phyloP scores from a whole-genome alignment of 1,140 invertebrate species.

The Propsilocerus akamusi region DNA sequence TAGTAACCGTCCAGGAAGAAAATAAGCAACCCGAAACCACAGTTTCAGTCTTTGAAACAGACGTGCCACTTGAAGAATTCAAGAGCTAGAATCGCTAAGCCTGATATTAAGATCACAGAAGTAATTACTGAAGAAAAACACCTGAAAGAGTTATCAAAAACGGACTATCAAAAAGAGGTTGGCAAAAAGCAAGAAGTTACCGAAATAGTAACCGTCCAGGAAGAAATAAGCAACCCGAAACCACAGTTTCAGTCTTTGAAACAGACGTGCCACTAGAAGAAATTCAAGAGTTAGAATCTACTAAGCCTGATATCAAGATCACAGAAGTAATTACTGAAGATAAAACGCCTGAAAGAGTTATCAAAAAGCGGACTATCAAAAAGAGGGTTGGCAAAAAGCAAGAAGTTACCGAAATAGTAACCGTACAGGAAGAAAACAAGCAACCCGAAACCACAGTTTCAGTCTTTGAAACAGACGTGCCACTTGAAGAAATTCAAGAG shows the following conservation, averaged over 20 bases:
- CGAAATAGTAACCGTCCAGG: constrained; percentile 28
- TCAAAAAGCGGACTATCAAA: constrained; percentile 18
- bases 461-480: constrained; percentile 11
- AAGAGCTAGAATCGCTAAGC: constrained; percentile 12
- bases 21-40: constrained; percentile 13
- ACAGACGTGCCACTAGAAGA: constrained; percentile 9
- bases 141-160: constrained; percentile 16
- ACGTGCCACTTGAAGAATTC: constrained; percentile 10
- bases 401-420: constrained; percentile 19
- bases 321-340: constrained; percentile 14
- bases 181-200: constrained; percentile 25
- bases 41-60: constrained; percentile 10
- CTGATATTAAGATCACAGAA: constrained; percentile 17
- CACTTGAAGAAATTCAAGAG: constrained; percentile 9
- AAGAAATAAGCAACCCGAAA: constrained; percentile 24
- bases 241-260: constrained; percentile 14
- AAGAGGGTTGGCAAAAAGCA: constrained; percentile 18
- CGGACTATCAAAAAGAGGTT: constrained; percentile 21
- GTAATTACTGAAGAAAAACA: constrained; percentile 14
- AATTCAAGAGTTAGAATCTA: constrained; percentile 10
- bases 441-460: constrained; percentile 14
- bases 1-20: constrained; percentile 28
- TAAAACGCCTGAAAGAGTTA: constrained; percentile 15
- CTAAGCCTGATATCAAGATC: constrained; percentile 16
- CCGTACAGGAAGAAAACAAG: constrained; percentile 18